A percentile compares a stretch with the other conserved stretches of the same genome.
phyloP scores from a whole-genome alignment of 2,113 vertebrate species.

The Rhinogobius similis region DNA sequence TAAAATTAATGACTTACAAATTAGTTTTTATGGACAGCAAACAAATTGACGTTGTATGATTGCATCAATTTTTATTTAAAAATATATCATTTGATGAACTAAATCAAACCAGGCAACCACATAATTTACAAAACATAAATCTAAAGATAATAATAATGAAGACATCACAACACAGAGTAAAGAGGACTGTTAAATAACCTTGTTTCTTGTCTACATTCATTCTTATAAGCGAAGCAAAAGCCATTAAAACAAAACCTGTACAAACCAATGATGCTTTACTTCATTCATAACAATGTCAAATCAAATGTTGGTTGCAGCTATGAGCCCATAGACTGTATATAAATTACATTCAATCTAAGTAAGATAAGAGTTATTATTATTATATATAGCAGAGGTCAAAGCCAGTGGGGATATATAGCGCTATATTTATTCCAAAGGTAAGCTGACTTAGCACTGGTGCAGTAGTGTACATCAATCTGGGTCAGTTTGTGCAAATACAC shows the following conservation, averaged over 20 bases:
- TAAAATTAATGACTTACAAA: too few species aligned
- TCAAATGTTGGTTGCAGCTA: not conserved
- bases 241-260: not conserved
- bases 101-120: not conserved
- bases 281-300: not conserved
- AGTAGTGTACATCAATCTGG: slow-evolving; percentile 59
- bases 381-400: not conserved
- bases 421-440: slow-evolving; percentile 37
- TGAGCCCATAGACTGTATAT: slow-evolving; percentile 7
- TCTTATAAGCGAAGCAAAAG: too few species aligned
- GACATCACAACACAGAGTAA: too few species aligned
- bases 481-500: slow-evolving; percentile 49
- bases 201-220: too few species aligned
- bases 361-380: not conserved
- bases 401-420: slow-evolving; percentile 8
- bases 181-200: too few species aligned
- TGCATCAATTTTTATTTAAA: not conserved
- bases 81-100: not conserved
- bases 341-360: not conserved
- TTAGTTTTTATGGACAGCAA: too few species aligned
- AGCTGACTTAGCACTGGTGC: slow-evolving; percentile 31
- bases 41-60: too few species aligned
- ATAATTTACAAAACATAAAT: not conserved
- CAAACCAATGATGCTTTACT: not conserved
- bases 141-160: too few species aligned